These are phyloP conservation scores for Pseudomyrmex cubaensis DNA, from an alignment of 1,140 invertebrate genomes.

Conservation along the genomic window DNA sequence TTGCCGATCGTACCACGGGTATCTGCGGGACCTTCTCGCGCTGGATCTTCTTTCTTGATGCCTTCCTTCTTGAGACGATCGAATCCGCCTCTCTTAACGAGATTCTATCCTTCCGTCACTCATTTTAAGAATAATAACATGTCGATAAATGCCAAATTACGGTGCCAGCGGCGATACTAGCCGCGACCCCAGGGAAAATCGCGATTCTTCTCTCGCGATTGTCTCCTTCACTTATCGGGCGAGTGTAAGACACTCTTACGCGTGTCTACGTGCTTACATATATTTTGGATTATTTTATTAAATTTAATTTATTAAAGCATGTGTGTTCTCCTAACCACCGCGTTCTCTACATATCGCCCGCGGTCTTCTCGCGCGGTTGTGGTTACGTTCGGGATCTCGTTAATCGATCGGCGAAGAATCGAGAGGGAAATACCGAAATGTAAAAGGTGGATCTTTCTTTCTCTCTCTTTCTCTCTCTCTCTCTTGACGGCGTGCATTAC, in stretches of 20 bases:
- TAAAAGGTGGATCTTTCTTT: constrained; percentile 56
- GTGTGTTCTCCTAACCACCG: not conserved
- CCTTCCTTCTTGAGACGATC: constrained; percentile 70
- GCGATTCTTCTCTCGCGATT: constrained; percentile 6
- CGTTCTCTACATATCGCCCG: not conserved
- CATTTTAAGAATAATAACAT: constrained; percentile 83
- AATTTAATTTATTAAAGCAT: not conserved
- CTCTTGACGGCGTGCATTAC: constrained; percentile 49
- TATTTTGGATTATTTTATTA: not conserved
- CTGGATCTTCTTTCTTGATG: constrained; percentile 3
- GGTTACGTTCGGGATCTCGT: constrained; percentile 43
- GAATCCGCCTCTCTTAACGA: constrained; percentile 83
- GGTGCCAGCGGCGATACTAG: constrained; percentile 58
- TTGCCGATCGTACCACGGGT: constrained; percentile 1
- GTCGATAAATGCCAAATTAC: constrained; percentile 82
- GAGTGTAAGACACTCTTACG: too few species aligned
- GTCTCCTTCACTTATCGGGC: not conserved
- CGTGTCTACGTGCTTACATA: too few species aligned
- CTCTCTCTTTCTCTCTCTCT: too few species aligned
- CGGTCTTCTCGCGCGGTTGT: constrained; percentile 29
- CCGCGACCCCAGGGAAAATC: constrained; percentile 37
- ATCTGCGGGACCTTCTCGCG: not conserved
- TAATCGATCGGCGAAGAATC: constrained; percentile 68
- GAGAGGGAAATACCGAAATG: constrained; percentile 54
- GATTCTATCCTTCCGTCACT: constrained; percentile 83